Evolutionary conservation across 2,888 invertebrate genomes (phyloP).

Genomic region (Slavum lentiscoides): DNA sequence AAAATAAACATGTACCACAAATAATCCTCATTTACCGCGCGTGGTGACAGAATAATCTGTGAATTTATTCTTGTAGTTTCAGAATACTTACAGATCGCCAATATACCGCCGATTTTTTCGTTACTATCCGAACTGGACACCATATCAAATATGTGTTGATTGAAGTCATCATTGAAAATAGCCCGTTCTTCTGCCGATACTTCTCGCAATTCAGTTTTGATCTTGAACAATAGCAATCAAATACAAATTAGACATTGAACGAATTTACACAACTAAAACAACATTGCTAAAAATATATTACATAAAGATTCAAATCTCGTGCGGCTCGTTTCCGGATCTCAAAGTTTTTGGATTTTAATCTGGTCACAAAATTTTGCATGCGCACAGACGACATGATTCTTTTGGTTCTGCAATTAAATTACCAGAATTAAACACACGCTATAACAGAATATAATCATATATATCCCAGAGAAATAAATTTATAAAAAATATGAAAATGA

Average conservation of each 20-base stretch:
- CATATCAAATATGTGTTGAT: constrained; percentile 95
- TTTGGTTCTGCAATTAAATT: constrained; percentile 19
- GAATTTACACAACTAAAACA: not conserved
- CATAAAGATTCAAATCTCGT: constrained; percentile 85
- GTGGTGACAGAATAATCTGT: not conserved
- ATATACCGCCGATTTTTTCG: constrained; percentile 93
- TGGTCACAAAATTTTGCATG: constrained; percentile 80
- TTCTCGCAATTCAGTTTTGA: constrained; percentile 86
- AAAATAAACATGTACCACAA: too few species aligned
- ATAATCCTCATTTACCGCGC: not conserved
- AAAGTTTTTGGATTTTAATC: constrained; percentile 85
- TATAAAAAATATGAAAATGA: not conserved
- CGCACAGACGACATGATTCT: constrained; percentile 65
- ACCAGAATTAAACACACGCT: not conserved
- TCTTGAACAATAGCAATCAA: constrained; percentile 56
- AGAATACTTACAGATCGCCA: constrained; percentile 76
- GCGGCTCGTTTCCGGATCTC: constrained; percentile 84
- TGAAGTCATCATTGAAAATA: constrained; percentile 90
- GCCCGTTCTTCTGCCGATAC: constrained; percentile 88
- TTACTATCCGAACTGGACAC: constrained; percentile 89
- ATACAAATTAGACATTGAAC: not conserved
- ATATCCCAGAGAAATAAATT: not conserved
- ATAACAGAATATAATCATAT: not conserved
- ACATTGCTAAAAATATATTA: constrained; percentile 56
- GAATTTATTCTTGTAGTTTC: not conserved